Base-by-base conservation (phyloP, 2,797 vertebrate genomes). In the Triplophysa bombifrons region DNA sequence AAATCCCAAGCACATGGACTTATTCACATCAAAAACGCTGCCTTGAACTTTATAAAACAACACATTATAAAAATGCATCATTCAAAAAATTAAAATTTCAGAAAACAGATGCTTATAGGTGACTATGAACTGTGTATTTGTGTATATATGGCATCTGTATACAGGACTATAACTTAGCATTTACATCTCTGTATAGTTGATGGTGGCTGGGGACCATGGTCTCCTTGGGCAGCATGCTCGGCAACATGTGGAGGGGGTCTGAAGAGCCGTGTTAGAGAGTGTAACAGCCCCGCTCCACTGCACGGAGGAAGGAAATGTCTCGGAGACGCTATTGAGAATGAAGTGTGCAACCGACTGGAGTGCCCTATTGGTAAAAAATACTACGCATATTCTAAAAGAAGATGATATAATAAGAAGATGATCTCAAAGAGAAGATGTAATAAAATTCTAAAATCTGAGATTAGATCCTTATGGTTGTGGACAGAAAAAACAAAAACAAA, bases 161-260 rank as follows among this genome's bases (percentile, higher is more conserved):
- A 46, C 3, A 38, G 4, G 55, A 46, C 8, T 30, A 3, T 76
- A 27, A 44, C n/a, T 13, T 0, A 11, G 16, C 82, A 20, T 82
- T 46, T 72, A 13, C 82, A 20, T 82, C 30, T 80, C 71, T 10
- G 80, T 66, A 1, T 75, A 99, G 98, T 98, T 55, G 93, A 96
- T 0, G 98, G 97, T 75, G 94, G 93, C 73, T 99, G 97, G 97
- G 94, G 95, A 9, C 88, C 94, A 72, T 99, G 97, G 98, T 96
- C 93, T 16, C 94, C 95, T 0, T 99, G 97, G 98, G 96, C 96
- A 0, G 69, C 86, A 58, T 99, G 97, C 88, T 94, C 96, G 0
- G 92, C 92, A 74, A 94, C 96, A 3, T 99, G 98, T 74, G 97
- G 94, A 0, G 96, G 96, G 46, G 98, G 97, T 13, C 93, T 99